phyloP scores from a whole-genome alignment of 2,797 vertebrate genomes.

The Neosalanx taihuensis region DNA sequence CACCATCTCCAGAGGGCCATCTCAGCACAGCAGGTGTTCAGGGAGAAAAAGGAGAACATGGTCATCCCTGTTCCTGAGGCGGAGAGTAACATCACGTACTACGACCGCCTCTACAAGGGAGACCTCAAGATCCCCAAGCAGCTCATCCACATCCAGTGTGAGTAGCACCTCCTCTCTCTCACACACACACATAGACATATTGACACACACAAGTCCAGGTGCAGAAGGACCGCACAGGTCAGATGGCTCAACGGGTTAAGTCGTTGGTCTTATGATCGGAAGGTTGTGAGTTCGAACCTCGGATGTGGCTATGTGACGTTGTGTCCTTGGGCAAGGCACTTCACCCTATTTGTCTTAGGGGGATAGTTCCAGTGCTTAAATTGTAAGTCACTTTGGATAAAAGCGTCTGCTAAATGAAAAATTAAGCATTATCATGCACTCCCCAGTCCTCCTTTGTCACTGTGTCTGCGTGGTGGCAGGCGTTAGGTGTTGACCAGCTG shows the following conservation, averaged over 20 bases:
- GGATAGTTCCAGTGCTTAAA: too few species aligned
- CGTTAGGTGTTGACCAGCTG: not conserved
- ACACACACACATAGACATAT: not conserved
- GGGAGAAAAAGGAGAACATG: conserved; percentile 94
- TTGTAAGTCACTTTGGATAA: too few species aligned
- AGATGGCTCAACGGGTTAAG: too few species aligned
- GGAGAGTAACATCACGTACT: conserved; percentile 90
- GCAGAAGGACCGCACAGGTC: not conserved
- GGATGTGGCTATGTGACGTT: too few species aligned
- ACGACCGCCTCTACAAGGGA: conserved; percentile 89
- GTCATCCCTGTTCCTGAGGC: conserved; percentile 92
- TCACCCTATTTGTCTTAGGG: too few species aligned
- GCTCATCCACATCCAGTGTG: conserved; percentile 93
- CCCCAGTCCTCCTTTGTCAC: too few species aligned
- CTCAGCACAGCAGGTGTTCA: conserved; percentile 90
- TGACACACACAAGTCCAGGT: not conserved
- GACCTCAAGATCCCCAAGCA: conserved; percentile 90
- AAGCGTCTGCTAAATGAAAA: too few species aligned
- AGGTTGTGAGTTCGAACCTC: too few species aligned
- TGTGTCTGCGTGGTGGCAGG: too few species aligned
- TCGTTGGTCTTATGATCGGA: too few species aligned
- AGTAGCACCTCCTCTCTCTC: conserved; percentile 56
- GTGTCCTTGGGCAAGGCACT: too few species aligned
- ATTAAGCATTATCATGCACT: too few species aligned
- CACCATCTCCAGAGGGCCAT: conserved; percentile 93